Evolutionary conservation across 2,888 invertebrate species (phyloP), one percentile per base, ranked within the genome.

Genomic region (Lomographa bimaculata): DNA sequence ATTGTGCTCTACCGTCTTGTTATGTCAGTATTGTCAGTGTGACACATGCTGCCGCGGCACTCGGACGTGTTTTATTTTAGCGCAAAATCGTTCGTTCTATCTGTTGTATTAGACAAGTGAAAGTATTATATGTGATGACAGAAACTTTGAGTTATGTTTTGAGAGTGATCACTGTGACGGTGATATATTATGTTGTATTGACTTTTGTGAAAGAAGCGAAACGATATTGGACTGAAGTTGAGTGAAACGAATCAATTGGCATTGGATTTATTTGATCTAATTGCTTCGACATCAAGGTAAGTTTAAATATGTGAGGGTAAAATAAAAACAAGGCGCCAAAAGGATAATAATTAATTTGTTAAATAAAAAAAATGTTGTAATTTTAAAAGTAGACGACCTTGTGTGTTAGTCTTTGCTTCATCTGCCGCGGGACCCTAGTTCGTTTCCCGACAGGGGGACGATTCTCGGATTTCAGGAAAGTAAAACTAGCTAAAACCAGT

Each of bases 181-280:
- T 76, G 38, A 68, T 86, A 30, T 86, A 85, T 67, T 86, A 86
- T 51, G 58, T 64, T 29, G 50, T 82, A 57, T 60, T 83, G 52
- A 68, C 77, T 67, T 77, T 80, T 49, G 67, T 73, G 50, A 85
- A 79, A 68, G 78, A 78, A 71, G 63, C 79, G 28, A 80, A 77
- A 54, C 65, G 66, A 8, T 84, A 74, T 64, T 79, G 70, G 65
- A 66, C 64, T 46, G 76, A 63, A 54, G 59, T 65, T 56, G 67
- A 69, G 32, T 47, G 36, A 36, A 34, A 36, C 27, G 32, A 45
- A 43, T 51, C 33, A 29, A 44, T 50, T 48, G 54, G 56, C 46
- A 57, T 61, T 58, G 64, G 65, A 66, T 63, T n/a, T n/a, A n/a
- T 59, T 41, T 32, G 37, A 39, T 28, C 28, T 50, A 43, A 46